Evolutionary conservation across 2,797 vertebrate species (phyloP).

Genomic region (Crocidura indochinensis): DNA sequence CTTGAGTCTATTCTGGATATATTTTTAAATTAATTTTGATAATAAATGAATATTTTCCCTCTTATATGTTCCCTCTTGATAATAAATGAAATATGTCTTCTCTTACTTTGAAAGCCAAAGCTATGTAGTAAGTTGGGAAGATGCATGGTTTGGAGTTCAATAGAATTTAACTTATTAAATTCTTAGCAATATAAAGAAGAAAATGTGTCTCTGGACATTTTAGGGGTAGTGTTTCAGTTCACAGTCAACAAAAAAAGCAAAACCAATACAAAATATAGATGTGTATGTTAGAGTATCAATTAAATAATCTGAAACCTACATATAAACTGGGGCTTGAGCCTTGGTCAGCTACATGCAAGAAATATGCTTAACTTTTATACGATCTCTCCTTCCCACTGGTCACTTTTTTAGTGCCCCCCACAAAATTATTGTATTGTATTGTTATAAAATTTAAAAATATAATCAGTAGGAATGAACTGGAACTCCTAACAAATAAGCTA

Average conservation of each 20-base stretch:
- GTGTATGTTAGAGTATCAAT: too few species aligned
- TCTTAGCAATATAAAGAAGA: not conserved
- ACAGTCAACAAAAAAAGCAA: slow-evolving; percentile 15
- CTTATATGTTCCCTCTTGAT: not conserved
- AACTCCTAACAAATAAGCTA: not conserved
- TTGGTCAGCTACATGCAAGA: too few species aligned
- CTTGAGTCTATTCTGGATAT: not conserved
- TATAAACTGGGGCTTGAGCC: too few species aligned
- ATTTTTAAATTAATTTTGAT: not conserved
- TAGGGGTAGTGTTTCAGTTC: not conserved
- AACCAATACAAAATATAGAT: not conserved
- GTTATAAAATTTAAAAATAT: slow-evolving; percentile 8
- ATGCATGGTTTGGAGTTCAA: not conserved
- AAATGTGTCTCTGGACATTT: not conserved
- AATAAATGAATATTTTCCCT: not conserved
- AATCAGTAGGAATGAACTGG: not conserved
- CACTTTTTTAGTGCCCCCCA: not conserved
- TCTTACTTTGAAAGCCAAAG: not conserved
- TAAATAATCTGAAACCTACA: too few species aligned
- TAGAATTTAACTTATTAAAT: not conserved
- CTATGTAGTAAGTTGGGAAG: not conserved
- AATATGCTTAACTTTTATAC: too few species aligned
- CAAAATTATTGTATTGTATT: not conserved
- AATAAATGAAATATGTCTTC: not conserved
- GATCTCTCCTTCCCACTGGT: not conserved